A percentile compares a stretch with the other conserved stretches of the same genome.
Conservation (phyloP, 2,888 invertebrate species). For the Vanessa cardui region DNA sequence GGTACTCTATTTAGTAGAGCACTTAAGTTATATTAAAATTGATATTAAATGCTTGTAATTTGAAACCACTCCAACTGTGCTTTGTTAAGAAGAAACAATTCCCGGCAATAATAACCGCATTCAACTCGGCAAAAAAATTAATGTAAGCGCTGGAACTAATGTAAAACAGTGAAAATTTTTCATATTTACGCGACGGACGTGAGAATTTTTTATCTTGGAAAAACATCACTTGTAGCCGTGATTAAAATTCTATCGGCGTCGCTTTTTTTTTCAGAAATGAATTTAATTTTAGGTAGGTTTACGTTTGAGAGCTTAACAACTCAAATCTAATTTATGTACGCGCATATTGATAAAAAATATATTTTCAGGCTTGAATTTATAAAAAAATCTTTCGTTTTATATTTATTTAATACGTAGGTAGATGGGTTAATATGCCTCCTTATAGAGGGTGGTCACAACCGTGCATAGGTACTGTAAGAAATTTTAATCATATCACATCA, state of each 20-base stretch:
- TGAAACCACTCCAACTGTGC: background rate
- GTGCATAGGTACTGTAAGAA: too few species aligned
- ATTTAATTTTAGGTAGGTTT: constrained; percentile 19
- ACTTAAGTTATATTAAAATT: too few species aligned
- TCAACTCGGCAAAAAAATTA: constrained; percentile 21
- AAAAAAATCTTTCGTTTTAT: too few species aligned
- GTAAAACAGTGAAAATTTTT: constrained; percentile 23
- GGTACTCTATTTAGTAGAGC: too few species aligned
- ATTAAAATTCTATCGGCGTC: constrained; percentile 30
- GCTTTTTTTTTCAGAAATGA: constrained; percentile 23
- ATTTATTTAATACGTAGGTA: too few species aligned
- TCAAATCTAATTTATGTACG: background rate
- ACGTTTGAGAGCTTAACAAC: constrained; percentile 23
- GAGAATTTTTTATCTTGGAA: constrained; percentile 24
- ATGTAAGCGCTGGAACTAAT: constrained; percentile 18
- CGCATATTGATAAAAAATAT: background rate
- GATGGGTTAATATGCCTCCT: too few species aligned
- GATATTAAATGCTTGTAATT: constrained; percentile 3
- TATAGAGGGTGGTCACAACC: too few species aligned
- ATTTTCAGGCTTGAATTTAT: background rate
- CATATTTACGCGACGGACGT: constrained; percentile 24
- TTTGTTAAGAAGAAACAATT: constrained; percentile 2
- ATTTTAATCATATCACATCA: too few species aligned
- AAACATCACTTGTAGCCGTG: constrained; percentile 27
- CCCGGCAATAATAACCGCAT: constrained; percentile 7